Evolutionary conservation across 2,888 invertebrate genomes (phyloP), one percentile per base, ranked within the genome.

Genomic region (Formica aserva): DNA sequence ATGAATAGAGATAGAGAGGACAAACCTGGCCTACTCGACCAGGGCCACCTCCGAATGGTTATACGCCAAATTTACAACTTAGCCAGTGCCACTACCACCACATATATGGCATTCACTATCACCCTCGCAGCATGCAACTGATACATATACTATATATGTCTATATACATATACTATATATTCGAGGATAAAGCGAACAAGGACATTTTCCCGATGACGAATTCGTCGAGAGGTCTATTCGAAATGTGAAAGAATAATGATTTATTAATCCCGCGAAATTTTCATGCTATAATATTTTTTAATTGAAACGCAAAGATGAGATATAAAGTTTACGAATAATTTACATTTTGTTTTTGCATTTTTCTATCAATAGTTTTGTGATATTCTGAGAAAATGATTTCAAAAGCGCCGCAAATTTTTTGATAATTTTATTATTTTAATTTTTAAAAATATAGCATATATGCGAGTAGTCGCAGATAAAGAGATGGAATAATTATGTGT

Each of bases 11-110:
- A 78, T 52, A 35, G 80, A 82, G 57, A 82, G 41, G 55, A 82
- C 82, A 78, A 76, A 87, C 74, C 87, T 90, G 88, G 91, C 89
- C 91, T 91, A 86, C 90, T 91, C 91, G 90, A 89, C 90, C 89
- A 87, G 82, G 63, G 84, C 86, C 88, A 88, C 87, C 90, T 91
- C 87, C 91, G 90, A 92, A 93, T 93, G 93, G 93, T 94, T 94
- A 93, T 93, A 92, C 92, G 93, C 91, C 92, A 93, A 93, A 94
- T 94, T 94, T 94, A 94, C 94, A 92, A 93, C 94, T 93, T 92
- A 92, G 91, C 91, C 88, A 87, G 89, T 88, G 83, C 88, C 87
- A 86, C 86, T 84, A 82, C 87, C 82, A 86, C 83, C 82, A 76
- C 86, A 35, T 60, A 80, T 35, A 26, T 45, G 83, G 85, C 86